Conservation (phyloP, 2,797 vertebrate species). For the Malurus splendens region DNA sequence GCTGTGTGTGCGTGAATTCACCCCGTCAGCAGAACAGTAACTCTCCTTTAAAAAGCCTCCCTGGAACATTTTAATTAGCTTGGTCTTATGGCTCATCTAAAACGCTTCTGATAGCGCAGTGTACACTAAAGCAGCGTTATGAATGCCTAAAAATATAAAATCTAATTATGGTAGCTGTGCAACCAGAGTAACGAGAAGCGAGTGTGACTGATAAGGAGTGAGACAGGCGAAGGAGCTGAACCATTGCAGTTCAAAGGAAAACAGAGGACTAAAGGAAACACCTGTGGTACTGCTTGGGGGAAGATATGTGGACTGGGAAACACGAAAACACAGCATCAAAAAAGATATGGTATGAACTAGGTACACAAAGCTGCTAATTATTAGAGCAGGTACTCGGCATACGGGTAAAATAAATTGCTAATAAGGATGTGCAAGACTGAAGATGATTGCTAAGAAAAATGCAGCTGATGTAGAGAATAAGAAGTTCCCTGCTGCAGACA, state of each 20-base stretch:
- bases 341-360: neutral
- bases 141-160: conserved; percentile 43
- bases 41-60: neutral
- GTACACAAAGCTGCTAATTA: neutral
- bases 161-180: conserved; percentile 32
- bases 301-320: neutral
- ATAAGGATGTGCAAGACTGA: neutral
- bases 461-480: neutral
- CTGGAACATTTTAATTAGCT: conserved; percentile 41
- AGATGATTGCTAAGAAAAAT: neutral
- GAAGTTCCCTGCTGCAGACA: neutral
- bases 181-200: neutral
- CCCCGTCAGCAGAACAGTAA: neutral
- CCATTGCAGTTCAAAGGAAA: conserved; percentile 9
- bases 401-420: neutral
- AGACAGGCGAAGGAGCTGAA: conserved; percentile 21
- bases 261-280: neutral
- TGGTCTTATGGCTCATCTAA: conserved; percentile 17
- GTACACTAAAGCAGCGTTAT: neutral
- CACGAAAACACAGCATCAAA: neutral
- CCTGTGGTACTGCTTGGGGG: neutral
- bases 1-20: neutral
- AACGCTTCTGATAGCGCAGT: neutral
- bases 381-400: neutral
- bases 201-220: conserved; percentile 35